These are phyloP conservation scores for Pogonus chalceus DNA, from an alignment of 1,140 invertebrate species.

Conservation along the genomic window DNA sequence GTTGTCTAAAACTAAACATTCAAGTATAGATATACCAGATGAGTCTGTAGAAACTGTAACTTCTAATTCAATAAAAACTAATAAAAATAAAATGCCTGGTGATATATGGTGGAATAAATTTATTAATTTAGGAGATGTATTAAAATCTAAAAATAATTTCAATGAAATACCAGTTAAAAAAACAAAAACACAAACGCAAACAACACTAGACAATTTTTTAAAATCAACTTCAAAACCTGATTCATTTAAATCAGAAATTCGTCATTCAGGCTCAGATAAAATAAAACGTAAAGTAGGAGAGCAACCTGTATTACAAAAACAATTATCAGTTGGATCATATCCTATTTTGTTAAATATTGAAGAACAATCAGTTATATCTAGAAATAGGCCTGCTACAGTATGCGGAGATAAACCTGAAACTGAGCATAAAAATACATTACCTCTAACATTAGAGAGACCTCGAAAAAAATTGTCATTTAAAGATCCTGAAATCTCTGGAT, in stretches of 20 bases:
- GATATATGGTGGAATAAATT: slow-evolving; percentile 24
- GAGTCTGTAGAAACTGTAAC: slow-evolving; percentile 18
- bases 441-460: slow-evolving; percentile 50
- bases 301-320: slow-evolving; percentile 23
- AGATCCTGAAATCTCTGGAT: slow-evolving; percentile 61
- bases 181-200: slow-evolving; percentile 27
- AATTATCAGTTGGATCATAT: slow-evolving; percentile 30
- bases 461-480: slow-evolving; percentile 77
- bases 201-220: slow-evolving; percentile 30
- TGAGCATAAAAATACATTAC: slow-evolving; percentile 32
- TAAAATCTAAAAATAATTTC: slow-evolving; percentile 17
- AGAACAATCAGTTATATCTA: slow-evolving; percentile 36
- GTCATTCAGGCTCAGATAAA: neutral
- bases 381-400: slow-evolving; percentile 33
- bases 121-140: slow-evolving; percentile 24
- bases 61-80: neutral
- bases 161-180: slow-evolving; percentile 23
- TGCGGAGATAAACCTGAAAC: slow-evolving; percentile 31
- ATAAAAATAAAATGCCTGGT: neutral
- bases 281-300: neutral
- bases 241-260: slow-evolving; percentile 12
- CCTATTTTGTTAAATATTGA: slow-evolving; percentile 29
- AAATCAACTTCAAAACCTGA: slow-evolving; percentile 24
- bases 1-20: slow-evolving; percentile 26
- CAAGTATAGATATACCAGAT: slow-evolving; percentile 28